These are phyloP conservation scores for Catocala nupta DNA, from an alignment of 2,888 invertebrate species.

Conservation along the genomic window DNA sequence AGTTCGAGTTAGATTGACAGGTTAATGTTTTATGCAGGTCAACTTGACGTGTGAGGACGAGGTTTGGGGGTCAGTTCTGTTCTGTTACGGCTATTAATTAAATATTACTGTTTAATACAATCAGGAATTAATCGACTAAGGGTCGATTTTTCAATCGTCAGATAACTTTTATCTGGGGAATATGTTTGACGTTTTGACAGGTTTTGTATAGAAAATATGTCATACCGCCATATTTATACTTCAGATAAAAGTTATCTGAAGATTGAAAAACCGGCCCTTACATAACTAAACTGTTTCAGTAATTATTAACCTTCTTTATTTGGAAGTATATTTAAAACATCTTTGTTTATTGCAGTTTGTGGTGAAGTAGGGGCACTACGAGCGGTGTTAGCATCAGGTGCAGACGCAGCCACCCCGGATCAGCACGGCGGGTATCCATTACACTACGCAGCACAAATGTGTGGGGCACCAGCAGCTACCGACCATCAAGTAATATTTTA, in stretches of 20 bases:
- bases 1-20: slow-evolving; percentile 62
- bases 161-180: too few relatives aligned
- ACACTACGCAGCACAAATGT: slow-evolving; percentile 99
- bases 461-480: slow-evolving; percentile 92
- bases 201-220: too few relatives aligned
- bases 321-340: too few relatives aligned
- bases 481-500: slow-evolving; percentile 76
- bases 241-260: too few relatives aligned
- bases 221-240: too few relatives aligned
- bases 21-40: slow-evolving; percentile 59
- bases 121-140: too few relatives aligned
- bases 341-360: slow-evolving; percentile 89
- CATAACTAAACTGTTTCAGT: too few relatives aligned
- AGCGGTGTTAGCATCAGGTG: slow-evolving; percentile 94
- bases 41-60: slow-evolving; percentile 40
- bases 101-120: too few relatives aligned
- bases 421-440: slow-evolving; percentile 98
- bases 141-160: too few relatives aligned
- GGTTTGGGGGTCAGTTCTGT: background rate
- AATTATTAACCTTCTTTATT: too few relatives aligned
- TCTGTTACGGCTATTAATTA: background rate
- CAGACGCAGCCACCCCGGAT: slow-evolving; percentile 95
- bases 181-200: too few relatives aligned
- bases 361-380: slow-evolving; percentile 96
- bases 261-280: too few relatives aligned